Evolutionary conservation across 2,888 invertebrate genomes (phyloP), one percentile per base, ranked within the genome.

Genomic region (Branchellion lobata): DNA sequence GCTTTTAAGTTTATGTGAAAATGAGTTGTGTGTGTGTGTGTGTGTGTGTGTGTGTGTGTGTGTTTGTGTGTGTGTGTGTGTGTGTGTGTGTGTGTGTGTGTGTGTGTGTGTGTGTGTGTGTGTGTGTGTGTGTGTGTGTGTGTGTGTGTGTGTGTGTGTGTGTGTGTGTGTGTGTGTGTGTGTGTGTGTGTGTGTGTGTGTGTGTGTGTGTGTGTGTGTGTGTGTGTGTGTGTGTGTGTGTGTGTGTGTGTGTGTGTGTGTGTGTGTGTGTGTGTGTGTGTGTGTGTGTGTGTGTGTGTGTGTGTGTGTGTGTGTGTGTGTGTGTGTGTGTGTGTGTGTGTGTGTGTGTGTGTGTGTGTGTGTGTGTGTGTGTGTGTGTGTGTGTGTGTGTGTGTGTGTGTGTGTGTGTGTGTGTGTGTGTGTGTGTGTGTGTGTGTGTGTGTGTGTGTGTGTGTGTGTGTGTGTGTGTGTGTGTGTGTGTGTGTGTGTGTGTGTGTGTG

Each of bases 191-290:
- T 65, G 29, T 24, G 29, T 65, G 65, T 65, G n/a, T 65, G 29
- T 65, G 65, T 65, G 65, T 65, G n/a, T 65, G 24, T 65, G n/a
- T 65, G 65, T 65, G n/a, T 65, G 65, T 27, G 29, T 27, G 65
- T 65, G 29, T 65, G 65, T 65, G 29, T 65, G 65, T 65, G 29
- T 65, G 65, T 27, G 29, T 65, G 65, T 65, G n/a, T 65, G 65
- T 65, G 29, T 65, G 65, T 65, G 29, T 65, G 65, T 65, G 29
- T 65, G 65, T 65, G 29, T 65, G 72, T 72, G 34, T 72, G 72
- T 72, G 34, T 72, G 72, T 72, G 34, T 72, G 72, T 72, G 34
- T 72, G 72, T 72, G 34, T 72, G 72, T 72, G 34, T 72, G 72
- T 72, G 34, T 72, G 72, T 72, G 34, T 72, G 72, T 72, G 34